Evolutionary conservation across 2,888 invertebrate species (phyloP).

Genomic region (Pristionchus exspectatus): DNA sequence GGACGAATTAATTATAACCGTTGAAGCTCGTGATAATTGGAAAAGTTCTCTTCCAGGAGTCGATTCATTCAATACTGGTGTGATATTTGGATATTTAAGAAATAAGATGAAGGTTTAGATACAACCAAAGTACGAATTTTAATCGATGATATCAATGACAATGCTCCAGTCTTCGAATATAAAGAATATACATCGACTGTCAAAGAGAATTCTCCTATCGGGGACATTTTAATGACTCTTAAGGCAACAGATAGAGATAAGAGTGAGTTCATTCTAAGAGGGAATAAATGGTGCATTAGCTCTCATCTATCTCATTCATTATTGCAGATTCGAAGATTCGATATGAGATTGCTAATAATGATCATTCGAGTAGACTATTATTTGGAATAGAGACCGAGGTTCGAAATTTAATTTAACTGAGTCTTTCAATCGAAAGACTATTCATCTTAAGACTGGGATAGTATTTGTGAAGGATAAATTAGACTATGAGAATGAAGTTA

Average conservation of each 20-base stretch:
- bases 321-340: conserved; percentile 74
- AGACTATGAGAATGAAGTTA: conserved; percentile 73
- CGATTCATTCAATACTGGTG: conserved; percentile 46
- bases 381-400: conserved; percentile 76
- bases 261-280: too few relatives aligned
- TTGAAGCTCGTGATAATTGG: conserved; percentile 95
- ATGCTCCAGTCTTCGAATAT: conserved; percentile 93
- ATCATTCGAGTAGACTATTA: conserved; percentile 65
- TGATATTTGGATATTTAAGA: neutral
- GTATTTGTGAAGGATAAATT: conserved; percentile 65
- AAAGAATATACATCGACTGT: conserved; percentile 60
- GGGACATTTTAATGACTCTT: too few relatives aligned
- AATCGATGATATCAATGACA: conserved; percentile 98
- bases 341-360: conserved; percentile 71
- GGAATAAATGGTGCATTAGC: too few relatives aligned
- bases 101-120: conserved; percentile 64
- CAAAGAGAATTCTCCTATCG: neutral
- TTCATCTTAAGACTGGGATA: neutral
- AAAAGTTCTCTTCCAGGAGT: conserved; percentile 86
- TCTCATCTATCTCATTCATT: too few relatives aligned
- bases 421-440: neutral
- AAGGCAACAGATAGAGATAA: too few relatives aligned
- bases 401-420: conserved; percentile 76
- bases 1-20: conserved; percentile 96
- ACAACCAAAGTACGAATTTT: conserved; percentile 95